Evolutionary conservation across 2,113 vertebrate species (phyloP).

Genomic region (Xenopus borealis): DNA sequence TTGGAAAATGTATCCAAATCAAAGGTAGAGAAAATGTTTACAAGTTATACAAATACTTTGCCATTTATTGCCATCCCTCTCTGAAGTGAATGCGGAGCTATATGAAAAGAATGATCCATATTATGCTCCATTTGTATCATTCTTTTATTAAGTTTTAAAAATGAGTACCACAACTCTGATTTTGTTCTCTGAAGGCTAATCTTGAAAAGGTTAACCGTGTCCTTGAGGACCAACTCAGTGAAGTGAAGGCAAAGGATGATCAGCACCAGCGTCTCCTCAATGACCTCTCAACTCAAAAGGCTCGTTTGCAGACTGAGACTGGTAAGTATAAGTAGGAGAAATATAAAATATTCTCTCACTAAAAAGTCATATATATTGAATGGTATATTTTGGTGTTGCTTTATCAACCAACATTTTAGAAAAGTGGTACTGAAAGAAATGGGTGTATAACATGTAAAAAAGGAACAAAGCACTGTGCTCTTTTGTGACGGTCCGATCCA

Average conservation of each 20-base stretch:
- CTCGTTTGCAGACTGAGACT: constrained; percentile 60
- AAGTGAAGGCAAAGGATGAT: constrained; percentile 61
- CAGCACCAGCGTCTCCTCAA: constrained; percentile 59
- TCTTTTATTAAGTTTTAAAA: neutral
- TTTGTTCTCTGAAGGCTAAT: constrained; percentile 57
- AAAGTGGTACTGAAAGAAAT: too few species aligned
- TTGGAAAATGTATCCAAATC: constrained; percentile 62
- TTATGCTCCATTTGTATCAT: neutral
- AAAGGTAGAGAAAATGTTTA: constrained; percentile 58
- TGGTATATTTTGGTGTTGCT: too few species aligned
- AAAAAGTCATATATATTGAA: too few species aligned
- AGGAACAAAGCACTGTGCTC: too few species aligned
- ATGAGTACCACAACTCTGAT: neutral
- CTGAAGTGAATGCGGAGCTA: too few species aligned
- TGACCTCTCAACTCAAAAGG: constrained; percentile 59
- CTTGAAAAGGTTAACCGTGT: constrained; percentile 58
- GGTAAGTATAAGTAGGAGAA: constrained; percentile 50
- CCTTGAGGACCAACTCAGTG: constrained; percentile 63
- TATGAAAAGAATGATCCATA: too few species aligned
- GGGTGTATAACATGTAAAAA: too few species aligned
- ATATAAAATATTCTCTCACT: too few species aligned
- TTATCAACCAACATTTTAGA: too few species aligned
- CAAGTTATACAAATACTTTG: too few species aligned
- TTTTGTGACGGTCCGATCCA: too few species aligned
- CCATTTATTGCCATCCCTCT: neutral